Evolutionary conservation across 2,113 vertebrate species (phyloP).

Genomic region (Lampris megalopsis): DNA sequence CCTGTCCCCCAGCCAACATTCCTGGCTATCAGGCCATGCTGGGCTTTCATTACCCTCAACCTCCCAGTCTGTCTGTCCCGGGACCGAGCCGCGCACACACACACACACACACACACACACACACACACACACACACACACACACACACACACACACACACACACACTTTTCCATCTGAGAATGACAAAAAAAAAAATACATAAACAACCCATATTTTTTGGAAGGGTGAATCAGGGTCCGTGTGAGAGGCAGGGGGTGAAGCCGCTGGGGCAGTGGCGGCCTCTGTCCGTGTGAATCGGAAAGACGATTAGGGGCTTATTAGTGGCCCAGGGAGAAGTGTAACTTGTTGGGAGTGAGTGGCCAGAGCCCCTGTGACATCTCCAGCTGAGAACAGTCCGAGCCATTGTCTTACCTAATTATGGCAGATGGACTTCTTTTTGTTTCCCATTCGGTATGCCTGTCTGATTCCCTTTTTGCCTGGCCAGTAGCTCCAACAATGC

Average conservation of each 20-base stretch:
- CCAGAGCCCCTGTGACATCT: conserved; percentile 90
- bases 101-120: background rate
- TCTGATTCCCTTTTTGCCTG: conserved; percentile 91
- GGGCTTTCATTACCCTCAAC: background rate
- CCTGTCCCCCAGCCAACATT: background rate
- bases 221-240: conserved; percentile 60
- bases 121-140: background rate
- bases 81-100: background rate
- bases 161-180: conserved; percentile 3
- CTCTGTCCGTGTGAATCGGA: conserved; percentile 87
- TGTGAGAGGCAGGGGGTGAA: conserved; percentile 59
- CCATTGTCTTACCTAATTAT: conserved; percentile 97
- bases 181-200: background rate
- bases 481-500: conserved; percentile 86
- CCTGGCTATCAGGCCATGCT: background rate
- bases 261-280: conserved; percentile 54
- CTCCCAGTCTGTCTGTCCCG: background rate
- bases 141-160: background rate
- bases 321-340: conserved; percentile 87
- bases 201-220: conserved; percentile 43
- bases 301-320: conserved; percentile 94
- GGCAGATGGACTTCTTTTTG: conserved; percentile 91
- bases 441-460: conserved; percentile 94
- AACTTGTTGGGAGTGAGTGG: conserved; percentile 90
- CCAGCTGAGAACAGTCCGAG: conserved; percentile 95